Evolutionary conservation across 2,888 invertebrate species (phyloP), one percentile per base, ranked within the genome.

Genomic region (Anticlea derivata): DNA sequence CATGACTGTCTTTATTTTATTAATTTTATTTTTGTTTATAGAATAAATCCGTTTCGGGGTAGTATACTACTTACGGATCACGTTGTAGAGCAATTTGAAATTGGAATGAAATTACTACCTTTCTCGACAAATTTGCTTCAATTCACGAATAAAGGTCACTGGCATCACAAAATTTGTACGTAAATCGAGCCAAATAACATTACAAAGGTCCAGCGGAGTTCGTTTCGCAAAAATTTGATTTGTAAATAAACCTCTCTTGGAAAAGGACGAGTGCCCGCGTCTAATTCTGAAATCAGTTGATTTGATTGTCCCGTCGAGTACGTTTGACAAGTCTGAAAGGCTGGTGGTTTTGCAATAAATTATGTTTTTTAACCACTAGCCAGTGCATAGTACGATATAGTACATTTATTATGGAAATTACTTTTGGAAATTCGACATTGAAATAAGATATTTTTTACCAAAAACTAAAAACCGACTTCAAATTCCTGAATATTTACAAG

Each of bases 161-260:
- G 38, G 54, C 61, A 46, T 35, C 50, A 53, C 59, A 64, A 66
- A 61, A 60, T 53, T 50, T 44, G 51, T 63, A 64, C 63, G 67
- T 68, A 73, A 74, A 74, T 73, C 60, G 68, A 61, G 49, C 55
- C 60, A 68, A 74, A 75, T 58, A 48, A 70, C 48, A 59, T 73
- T 74, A 74, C 58, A 65, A 64, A 67, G 70, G 71, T 60, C 50
- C 47, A 26, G 60, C 50, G 52, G 58, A 60, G 58, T 61, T 66
- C 66, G 68, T 70, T 73, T 68, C 58, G 60, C 58, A 73, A 73
- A 75, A 79, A 80, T 73, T 73, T 75, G 74, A 75, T 77, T 78
- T 77, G 70, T 69, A 79, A 76, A 79, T 78, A 78, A 70, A 73
- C 60, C 70, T 63, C 69, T 62, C 55, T 68, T 58, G 54, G 53